Base-by-base conservation (phyloP, 1,140 invertebrate species). In the Maconellicoccus hirsutus region DNA sequence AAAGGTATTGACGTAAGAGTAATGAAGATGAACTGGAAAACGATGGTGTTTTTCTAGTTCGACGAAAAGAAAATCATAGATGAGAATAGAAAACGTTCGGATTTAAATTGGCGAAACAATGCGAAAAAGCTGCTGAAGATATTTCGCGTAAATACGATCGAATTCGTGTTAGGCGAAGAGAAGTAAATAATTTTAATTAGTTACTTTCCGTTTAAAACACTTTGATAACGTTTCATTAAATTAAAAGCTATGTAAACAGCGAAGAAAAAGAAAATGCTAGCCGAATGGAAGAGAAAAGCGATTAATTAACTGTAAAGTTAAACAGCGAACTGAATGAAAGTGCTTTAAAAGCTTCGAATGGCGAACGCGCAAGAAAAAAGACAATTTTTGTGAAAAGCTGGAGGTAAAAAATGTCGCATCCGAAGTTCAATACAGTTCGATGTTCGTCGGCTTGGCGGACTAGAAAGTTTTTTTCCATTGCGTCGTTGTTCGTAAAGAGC, bases 281-380 rank as follows among this genome's bases (percentile, higher is more conserved):
- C 16, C 4, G 25, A 66, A 66, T 8, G 61, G 25, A 66, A 66
- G 61, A 66, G 22, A 26, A 66, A 66, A 66, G 25, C 61, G 61
- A 66, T 66, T 66, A 66, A 66, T 66, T 66, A 66, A 66, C 61
- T 66, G 61, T 25, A 66, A 66, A 66, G 61, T 66, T 66, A 23
- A 66, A 66, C 25, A 26, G 22, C 61, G 61, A 66, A 25, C 22
- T 22, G 25, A 66, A 66, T 25, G 61, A 22, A 66, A 66, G 61
- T 25, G 25, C 19, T 66, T 66, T 66, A 23, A 66, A 66, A 66
- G 61, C 61, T n/a, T n/a, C n/a, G n/a, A n/a, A n/a, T n/a, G n/a
- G n/a, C n/a, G n/a, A n/a, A 12, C 29, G 6, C 42, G 3, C 25
- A 23, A 66, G 2, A 66, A 23, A 59, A 59, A 66, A 66, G 61